Conservation (phyloP, 1,140 invertebrate genomes). For the Agrilus planipennis region DNA sequence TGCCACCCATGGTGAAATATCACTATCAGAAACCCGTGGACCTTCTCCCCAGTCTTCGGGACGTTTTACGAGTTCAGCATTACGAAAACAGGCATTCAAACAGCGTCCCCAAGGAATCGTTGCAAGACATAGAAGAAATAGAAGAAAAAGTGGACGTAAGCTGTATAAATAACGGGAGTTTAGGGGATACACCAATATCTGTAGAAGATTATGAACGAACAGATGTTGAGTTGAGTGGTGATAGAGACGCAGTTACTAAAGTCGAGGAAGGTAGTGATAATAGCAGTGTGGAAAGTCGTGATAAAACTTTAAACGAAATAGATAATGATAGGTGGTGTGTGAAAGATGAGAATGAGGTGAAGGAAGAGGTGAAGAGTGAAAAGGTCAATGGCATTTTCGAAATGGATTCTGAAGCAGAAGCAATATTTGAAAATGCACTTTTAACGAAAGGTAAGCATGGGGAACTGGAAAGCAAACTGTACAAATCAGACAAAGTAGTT, state of each 20-base stretch:
- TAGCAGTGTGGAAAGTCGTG: too few relatives aligned
- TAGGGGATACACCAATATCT: too few relatives aligned
- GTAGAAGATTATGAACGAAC: too few relatives aligned
- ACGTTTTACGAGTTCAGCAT: constrained; percentile 35
- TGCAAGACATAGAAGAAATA: not conserved
- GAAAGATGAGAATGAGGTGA: constrained; percentile 12
- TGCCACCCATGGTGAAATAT: constrained; percentile 63
- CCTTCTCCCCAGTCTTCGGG: constrained; percentile 46
- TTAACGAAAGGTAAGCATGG: constrained; percentile 33
- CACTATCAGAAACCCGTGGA: constrained; percentile 65
- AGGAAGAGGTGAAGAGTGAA: not conserved
- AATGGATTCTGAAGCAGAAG: constrained; percentile 3
- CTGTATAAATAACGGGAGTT: too few relatives aligned
- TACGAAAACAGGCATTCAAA: constrained; percentile 13
- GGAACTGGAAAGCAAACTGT: too few relatives aligned
- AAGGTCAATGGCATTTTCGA: constrained; percentile 7
- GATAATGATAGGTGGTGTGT: constrained; percentile 14
- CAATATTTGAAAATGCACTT: constrained; percentile 2
- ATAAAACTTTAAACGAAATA: too few relatives aligned
- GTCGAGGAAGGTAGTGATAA: too few relatives aligned
- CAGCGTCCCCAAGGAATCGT: constrained; percentile 17
- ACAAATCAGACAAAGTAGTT: too few relatives aligned
- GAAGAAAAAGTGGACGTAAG: not conserved
- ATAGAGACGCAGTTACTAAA: too few relatives aligned
- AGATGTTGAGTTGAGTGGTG: too few relatives aligned